phyloP scores from a whole-genome alignment of 2,113 vertebrate species.

The Etia nguti region DNA sequence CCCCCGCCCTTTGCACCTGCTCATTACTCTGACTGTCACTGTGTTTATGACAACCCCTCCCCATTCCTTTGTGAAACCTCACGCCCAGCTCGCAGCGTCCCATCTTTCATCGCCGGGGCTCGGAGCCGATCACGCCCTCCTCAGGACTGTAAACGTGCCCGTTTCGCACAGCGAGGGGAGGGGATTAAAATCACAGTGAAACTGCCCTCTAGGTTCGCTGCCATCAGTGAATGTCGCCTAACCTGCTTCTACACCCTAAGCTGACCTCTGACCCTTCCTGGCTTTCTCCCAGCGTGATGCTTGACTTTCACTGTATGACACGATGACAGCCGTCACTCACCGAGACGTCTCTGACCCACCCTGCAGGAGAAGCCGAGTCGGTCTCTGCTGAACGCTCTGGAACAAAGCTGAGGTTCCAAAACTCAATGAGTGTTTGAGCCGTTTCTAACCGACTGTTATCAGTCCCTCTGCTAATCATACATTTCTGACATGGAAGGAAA shows the following conservation, averaged over 20 bases:
- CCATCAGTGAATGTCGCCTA: neutral
- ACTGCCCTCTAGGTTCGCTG: neutral
- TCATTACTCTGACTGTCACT: neutral
- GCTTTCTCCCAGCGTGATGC: fast-evolving
- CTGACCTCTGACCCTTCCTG: neutral
- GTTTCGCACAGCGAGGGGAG: neutral
- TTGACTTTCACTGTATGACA: neutral
- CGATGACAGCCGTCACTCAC: neutral
- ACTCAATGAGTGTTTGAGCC: neutral
- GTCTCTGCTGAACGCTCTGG: neutral
- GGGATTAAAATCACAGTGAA: fast-evolving
- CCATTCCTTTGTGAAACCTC: neutral
- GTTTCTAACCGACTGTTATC: neutral
- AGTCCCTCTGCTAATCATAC: too few relatives aligned
- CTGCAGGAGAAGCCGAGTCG: neutral
- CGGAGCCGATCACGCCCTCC: neutral
- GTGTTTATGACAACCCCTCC: neutral
- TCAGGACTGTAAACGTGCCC: neutral
- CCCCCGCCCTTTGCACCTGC: neutral
- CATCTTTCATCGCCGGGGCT: neutral
- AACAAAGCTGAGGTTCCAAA: neutral
- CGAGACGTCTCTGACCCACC: neutral
- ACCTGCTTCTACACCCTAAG: neutral
- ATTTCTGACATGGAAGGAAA: neutral
- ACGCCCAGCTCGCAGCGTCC: neutral